Conservation (phyloP, 2,888 invertebrate genomes). For the Alloplasta piceator region DNA sequence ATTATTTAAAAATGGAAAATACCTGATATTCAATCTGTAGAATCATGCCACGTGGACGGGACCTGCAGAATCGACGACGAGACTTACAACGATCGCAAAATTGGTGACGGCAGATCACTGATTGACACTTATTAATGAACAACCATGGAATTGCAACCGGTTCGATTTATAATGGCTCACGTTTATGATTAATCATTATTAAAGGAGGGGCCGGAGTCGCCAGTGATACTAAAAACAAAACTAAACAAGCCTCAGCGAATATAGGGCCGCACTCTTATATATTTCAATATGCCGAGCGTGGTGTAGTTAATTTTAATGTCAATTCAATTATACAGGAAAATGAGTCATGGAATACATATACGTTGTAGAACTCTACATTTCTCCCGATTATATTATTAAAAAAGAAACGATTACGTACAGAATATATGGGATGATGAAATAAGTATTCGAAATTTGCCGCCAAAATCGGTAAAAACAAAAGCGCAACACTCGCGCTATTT, state of each 20-base stretch:
- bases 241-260: no score
- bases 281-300: no score
- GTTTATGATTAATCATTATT: not conserved
- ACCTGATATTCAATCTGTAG: conserved; percentile 75
- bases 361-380: no score
- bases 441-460: conserved; percentile 16
- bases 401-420: conserved; percentile 1
- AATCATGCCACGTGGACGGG: conserved; percentile 82
- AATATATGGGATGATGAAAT: conserved; percentile 16
- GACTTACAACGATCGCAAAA: conserved; percentile 70
- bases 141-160: not conserved
- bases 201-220: no score
- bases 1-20: not conserved
- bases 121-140: conserved; percentile 41
- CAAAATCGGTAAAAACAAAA: conserved; percentile 37
- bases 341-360: no score
- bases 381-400: conserved; percentile 25
- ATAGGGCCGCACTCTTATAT: no score
- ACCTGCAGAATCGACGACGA: conserved; percentile 78
- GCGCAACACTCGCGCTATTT: conserved; percentile 22
- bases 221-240: no score
- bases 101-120: conserved; percentile 64
- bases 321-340: no score
- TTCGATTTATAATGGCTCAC: conserved; percentile 7
- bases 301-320: no score